Percentiles rank a stretch among this genome's conserved stretches.
phyloP scores from a whole-genome alignment of 2,113 vertebrate genomes.

The Malurus melanocephalus region DNA sequence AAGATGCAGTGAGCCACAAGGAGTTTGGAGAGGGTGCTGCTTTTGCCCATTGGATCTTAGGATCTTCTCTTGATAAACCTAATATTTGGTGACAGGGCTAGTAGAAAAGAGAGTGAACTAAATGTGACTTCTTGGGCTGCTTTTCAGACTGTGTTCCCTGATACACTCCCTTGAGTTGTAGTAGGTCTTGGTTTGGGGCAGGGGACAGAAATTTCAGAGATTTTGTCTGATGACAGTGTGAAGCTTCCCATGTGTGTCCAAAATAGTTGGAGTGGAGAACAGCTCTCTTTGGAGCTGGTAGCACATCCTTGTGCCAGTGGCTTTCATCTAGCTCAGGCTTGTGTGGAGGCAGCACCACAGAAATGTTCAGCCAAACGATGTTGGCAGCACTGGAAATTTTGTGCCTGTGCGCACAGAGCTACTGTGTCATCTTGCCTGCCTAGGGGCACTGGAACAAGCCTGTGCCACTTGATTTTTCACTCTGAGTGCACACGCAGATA shows the following conservation, averaged over 20 bases:
- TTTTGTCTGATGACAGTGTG: neutral
- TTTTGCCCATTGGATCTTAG: neutral
- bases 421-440: neutral
- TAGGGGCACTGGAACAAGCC: neutral
- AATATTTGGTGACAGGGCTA: neutral
- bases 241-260: neutral
- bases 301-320: neutral
- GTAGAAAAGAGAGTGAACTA: neutral
- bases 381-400: neutral
- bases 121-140: neutral
- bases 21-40: neutral
- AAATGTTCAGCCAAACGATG: neutral
- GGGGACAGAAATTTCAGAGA: neutral
- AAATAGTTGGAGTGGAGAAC: neutral
- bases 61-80: neutral
- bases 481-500: neutral
- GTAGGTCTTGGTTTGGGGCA: neutral
- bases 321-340: neutral
- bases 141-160: neutral
- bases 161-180: neutral
- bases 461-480: neutral
- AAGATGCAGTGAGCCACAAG: neutral
- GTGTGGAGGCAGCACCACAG: fast-evolving
- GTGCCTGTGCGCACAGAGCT: neutral
- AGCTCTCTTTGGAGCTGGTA: neutral